Evolutionary conservation across 2,113 vertebrate genomes (phyloP).

Genomic region (Lichenostomus cassidix): DNA sequence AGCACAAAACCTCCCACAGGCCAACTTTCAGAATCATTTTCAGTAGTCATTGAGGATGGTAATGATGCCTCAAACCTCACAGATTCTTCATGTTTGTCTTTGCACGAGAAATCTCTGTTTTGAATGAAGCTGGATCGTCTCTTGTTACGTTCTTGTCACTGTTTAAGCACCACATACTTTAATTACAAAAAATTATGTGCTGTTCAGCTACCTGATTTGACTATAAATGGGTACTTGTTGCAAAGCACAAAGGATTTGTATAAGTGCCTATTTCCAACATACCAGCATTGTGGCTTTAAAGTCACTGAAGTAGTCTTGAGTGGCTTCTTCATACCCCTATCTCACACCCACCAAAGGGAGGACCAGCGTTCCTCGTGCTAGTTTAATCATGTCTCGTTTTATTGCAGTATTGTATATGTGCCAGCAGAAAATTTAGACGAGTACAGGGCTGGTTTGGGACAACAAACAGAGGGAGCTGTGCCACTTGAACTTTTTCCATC

Average conservation of each 20-base stretch:
- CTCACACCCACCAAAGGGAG: background rate
- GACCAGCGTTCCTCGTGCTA: background rate
- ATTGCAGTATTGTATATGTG: constrained; percentile 91
- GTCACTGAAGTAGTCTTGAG: background rate
- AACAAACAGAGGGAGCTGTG: constrained; percentile 67
- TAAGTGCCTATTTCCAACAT: background rate
- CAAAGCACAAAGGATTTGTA: background rate
- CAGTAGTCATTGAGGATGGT: background rate
- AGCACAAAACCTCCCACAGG: background rate
- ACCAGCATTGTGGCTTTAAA: background rate
- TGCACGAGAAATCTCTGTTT: background rate
- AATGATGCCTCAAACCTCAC: background rate
- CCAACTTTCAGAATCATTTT: background rate
- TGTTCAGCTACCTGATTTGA: background rate
- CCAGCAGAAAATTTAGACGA: constrained; percentile 89
- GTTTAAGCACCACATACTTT: background rate
- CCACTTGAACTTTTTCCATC: constrained; percentile 67
- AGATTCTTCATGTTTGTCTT: background rate
- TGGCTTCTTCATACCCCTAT: background rate
- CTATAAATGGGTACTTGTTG: background rate
- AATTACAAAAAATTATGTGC: background rate
- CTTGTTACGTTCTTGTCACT: background rate
- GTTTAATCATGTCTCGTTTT: constrained; percentile 52
- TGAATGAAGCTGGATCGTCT: background rate
- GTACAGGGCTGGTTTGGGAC: constrained; percentile 81